Base-by-base conservation (phyloP, 1,140 invertebrate species). In the Gerris buenoi region DNA sequence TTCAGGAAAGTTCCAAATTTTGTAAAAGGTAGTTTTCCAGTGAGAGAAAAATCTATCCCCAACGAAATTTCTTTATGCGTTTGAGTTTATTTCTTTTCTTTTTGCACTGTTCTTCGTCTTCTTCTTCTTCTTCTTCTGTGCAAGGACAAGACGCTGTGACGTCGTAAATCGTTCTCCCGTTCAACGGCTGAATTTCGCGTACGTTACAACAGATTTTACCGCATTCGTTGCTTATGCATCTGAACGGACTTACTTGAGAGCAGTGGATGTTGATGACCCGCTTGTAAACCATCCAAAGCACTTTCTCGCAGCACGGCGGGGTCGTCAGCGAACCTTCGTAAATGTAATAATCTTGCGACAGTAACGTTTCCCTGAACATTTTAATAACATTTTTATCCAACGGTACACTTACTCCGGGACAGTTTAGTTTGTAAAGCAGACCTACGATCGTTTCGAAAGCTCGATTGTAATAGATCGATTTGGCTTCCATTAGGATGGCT, bases 311-410 rank as follows among this genome's bases (percentile, higher is more conserved):
- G 73, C 93, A 96, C 0, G 92, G 91, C 1, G 94, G 94, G 1
- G 93, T 96, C 0, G 94, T 96, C 29, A 96, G 76, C 1, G 92
- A 95, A 0, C 94, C 94, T 33, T 84, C 80, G 76, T 97, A 97
- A 0, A 86, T 89, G 72, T 86, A 89, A 76, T 89, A 92, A 14
- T 60, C 58, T 3, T 60, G 5, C 5, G 58, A 22, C 3, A 14
- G 3, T 22, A 25, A 22, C 3, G 23, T 60, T 60, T 60, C 58
- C 22, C 23, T 60, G 22, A 60, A 60, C 22, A 22, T 13, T 60
- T 25, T 60, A 22, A 60, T 14, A 25, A 60, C 22, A 60, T 60
- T 60, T 60, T 60, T 5, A n/a, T n/a, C n/a, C n/a, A n/a, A n/a
- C n/a, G n/a, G n/a, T n/a, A n/a, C n/a, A n/a, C n/a, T n/a, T n/a